A percentile compares a stretch with the other conserved stretches of the same genome.
Conservation (phyloP, 2,113 vertebrate genomes). For the Gymnarchus niloticus region DNA sequence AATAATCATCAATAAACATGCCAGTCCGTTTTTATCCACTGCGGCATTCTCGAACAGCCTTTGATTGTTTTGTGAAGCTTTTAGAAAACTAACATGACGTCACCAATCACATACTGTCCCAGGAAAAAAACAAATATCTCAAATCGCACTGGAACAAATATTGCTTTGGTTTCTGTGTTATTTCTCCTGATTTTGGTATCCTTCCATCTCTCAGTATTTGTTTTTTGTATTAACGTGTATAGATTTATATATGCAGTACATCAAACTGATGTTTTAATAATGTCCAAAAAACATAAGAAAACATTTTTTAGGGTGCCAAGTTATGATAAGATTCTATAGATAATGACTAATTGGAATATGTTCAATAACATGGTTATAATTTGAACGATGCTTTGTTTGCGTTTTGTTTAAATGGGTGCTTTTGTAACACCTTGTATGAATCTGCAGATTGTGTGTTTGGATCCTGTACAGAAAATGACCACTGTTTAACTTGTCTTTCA, state of each 20-base stretch:
- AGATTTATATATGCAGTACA: conserved; percentile 6
- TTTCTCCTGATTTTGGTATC: neutral
- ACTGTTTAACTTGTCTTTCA: conserved; percentile 1
- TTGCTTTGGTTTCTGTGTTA: no score
- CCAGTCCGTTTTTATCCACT: neutral
- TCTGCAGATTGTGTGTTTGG: neutral
- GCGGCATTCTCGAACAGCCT: neutral
- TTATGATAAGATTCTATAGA: neutral
- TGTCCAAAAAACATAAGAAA: neutral
- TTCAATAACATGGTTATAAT: neutral
- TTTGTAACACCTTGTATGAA: neutral
- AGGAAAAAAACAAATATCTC: neutral
- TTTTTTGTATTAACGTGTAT: neutral
- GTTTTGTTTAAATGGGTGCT: neutral
- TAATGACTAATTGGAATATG: neutral
- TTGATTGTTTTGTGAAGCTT: neutral
- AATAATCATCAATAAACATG: neutral
- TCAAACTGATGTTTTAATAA: neutral
- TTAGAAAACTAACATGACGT: neutral
- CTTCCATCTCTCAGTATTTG: neutral
- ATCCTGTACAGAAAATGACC: conserved; percentile 3
- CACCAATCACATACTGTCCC: neutral
- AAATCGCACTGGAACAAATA: neutral
- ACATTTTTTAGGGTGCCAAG: neutral
- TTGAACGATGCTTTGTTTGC: neutral